phyloP scores from a whole-genome alignment of 2,113 vertebrate genomes.

The Chlorodrepanis virens region DNA sequence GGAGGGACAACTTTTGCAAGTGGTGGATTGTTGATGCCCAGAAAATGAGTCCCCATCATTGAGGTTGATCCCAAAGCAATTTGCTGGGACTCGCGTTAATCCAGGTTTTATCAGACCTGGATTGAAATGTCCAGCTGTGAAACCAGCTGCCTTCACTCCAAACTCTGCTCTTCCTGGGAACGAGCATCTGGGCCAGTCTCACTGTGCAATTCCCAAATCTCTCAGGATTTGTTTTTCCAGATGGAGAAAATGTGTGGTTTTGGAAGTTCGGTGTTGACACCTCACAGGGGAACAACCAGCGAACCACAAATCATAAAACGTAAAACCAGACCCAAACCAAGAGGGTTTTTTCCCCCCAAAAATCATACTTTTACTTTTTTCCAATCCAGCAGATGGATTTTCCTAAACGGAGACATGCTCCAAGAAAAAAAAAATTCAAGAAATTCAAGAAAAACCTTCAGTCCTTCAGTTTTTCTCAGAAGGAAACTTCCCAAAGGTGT shows the following conservation, averaged over 20 bases:
- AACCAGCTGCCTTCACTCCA: no score
- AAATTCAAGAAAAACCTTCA: background rate
- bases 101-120: no score
- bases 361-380: background rate
- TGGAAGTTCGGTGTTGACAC: accelerated
- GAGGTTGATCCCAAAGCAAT: accelerated
- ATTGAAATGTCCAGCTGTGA: no score
- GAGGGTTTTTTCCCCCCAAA: accelerated
- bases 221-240: no score
- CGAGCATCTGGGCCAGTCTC: accelerated
- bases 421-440: background rate
- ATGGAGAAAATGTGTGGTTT: background rate
- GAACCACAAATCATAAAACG: accelerated
- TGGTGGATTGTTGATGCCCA: accelerated
- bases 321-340: background rate
- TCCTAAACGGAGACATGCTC: accelerated
- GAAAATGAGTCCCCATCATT: background rate
- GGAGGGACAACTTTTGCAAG: background rate
- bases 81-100: accelerated
- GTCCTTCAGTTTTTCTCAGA: background rate
- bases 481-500: no score
- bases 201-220: accelerated
- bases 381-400: background rate
- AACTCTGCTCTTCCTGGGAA: background rate
- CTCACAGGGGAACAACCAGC: accelerated